Evolutionary conservation across 1,140 invertebrate species (phyloP), one percentile per base, ranked within the genome.

Genomic region (Plutomurus gul): DNA sequence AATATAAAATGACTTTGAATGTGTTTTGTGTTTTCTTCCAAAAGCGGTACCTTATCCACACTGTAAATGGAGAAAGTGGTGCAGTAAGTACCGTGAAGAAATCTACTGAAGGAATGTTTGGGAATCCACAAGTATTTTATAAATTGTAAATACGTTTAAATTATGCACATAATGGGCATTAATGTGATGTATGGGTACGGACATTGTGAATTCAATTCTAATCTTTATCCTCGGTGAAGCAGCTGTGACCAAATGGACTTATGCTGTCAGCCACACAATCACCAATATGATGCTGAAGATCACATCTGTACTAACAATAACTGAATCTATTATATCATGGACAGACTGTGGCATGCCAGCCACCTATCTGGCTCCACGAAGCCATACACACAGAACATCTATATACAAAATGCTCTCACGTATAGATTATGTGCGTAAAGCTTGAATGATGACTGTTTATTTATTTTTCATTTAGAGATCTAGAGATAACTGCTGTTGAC

Each of bases 161-260:
- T n/a, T n/a, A n/a, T n/a, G n/a, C n/a, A n/a, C n/a, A 65, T 65
- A 65, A 27, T 18, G 56, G 16, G 16, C 27, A 6, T 65, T 65
- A 33, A 65, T 33, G 10, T 51, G 20, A 22, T 51, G 56, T 33
- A 16, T n/a, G n/a, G 39, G 56, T n/a, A 33, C n/a, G 56, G 25
- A 16, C 33, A 27, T 36, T 65, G 36, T 65, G 56, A 65, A 65
- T 65, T 36, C 36, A 25, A 65, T 65, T 65, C 30, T 33, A 65
- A 30, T 5, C 16, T 4, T 65, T 33, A 65, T 65, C 56, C 56
- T 65, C 56, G 10, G 56, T 33, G 16, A 65, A 65, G 56, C 56
- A 65, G 56, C 56, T 65, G 56, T 65, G 56, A 65, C 27, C 25
- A 65, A 65, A 65, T 36, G 56, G 27, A 30, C 56, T 65, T 13